Evolutionary conservation across 2,797 vertebrate genomes (phyloP).

Genomic region (Gobio occitaniae): DNA sequence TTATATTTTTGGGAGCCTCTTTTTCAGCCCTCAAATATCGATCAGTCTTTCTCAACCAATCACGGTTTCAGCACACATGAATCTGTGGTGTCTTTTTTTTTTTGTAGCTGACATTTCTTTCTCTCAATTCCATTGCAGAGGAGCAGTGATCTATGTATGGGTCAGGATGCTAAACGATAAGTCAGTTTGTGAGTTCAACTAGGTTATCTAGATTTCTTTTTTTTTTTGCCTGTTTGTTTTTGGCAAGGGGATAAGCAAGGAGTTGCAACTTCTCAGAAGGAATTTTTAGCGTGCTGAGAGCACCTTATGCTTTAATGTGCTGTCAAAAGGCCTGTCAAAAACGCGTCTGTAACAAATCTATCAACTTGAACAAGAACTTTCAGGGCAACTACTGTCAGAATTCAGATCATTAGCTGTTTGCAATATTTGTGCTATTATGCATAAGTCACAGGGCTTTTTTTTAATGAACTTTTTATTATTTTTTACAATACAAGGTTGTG

Average conservation of each 20-base stretch:
- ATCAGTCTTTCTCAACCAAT: slow-evolving; percentile 22
- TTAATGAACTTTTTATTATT: not conserved
- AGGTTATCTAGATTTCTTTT: slow-evolving; percentile 1
- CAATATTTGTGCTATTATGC: not conserved
- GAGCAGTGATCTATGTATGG: too few relatives aligned
- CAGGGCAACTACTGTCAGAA: slow-evolving; percentile 9
- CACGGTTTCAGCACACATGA: not conserved
- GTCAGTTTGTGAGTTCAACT: not conserved
- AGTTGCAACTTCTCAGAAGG: slow-evolving; percentile 9
- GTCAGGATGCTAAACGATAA: not conserved
- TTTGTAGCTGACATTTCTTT: slow-evolving; percentile 25
- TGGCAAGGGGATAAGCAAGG: slow-evolving; percentile 8
- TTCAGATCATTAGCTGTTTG: not conserved
- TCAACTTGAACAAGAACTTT: slow-evolving; percentile 14
- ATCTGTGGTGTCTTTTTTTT: not conserved
- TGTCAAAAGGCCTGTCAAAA: slow-evolving; percentile 30
- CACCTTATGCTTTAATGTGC: slow-evolving; percentile 27
- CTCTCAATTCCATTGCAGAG: not conserved
- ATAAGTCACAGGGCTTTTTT: not conserved
- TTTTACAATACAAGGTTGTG: not conserved
- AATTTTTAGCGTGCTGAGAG: not conserved
- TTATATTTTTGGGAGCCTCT: slow-evolving; percentile 33
- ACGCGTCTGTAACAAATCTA: slow-evolving; percentile 21
- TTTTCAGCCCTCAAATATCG: slow-evolving; percentile 36
- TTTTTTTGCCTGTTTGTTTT: too few relatives aligned